Base-by-base conservation (phyloP, 2,113 vertebrate genomes). In the Alectura lathami region DNA sequence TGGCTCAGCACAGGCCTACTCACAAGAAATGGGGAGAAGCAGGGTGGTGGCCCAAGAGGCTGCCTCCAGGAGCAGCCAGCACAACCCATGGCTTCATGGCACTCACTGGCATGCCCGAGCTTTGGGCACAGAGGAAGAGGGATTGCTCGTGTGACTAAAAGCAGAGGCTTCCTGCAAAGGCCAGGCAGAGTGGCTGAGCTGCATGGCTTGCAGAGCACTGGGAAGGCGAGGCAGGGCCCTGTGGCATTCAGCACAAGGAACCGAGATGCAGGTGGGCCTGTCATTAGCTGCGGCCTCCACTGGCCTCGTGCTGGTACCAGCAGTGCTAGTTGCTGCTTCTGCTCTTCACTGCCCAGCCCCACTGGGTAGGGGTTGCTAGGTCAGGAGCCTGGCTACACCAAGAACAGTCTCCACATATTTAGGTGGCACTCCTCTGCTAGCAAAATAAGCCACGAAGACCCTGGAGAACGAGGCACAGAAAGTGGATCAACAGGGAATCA, bases 281-380 rank as follows among this genome's bases (percentile, higher is more conserved):
- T 84, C 40, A 87, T 62, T 83, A 93, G 43, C 66, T 68, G 51
- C 42, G 85, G 57, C 63, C 24, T 91, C 62, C 29, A 23, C 57
- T 3, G 42, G 57, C 59, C 51, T 43, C 3, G 17, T 38, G 32
- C 8, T 45, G 86, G 27, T 72, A 89, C 53, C 48, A 64, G 13
- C 2, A 83, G 8, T 57, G 27, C 17, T 96, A 94, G 93, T 95
- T 73, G 87, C 15, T 83, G 74, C 60, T 91, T 95, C 67, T 85
- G 51, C 36, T 79, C 36, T 62, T 57, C 45, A 74, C 74, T 67
- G 34, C 42, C 51, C 62, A 73, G 1, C 9, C 30, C 53, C 40
- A 48, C 40, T 2, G 40, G 62, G 48, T 78, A 95, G 62, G 40
- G 70, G 32, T 95, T 16, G 87, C 87, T 79, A 87, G 79, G 16